Evolutionary conservation across 1,140 invertebrate species (phyloP), one percentile per base, ranked within the genome.

Genomic region (Cheumatopsyche charites): DNA sequence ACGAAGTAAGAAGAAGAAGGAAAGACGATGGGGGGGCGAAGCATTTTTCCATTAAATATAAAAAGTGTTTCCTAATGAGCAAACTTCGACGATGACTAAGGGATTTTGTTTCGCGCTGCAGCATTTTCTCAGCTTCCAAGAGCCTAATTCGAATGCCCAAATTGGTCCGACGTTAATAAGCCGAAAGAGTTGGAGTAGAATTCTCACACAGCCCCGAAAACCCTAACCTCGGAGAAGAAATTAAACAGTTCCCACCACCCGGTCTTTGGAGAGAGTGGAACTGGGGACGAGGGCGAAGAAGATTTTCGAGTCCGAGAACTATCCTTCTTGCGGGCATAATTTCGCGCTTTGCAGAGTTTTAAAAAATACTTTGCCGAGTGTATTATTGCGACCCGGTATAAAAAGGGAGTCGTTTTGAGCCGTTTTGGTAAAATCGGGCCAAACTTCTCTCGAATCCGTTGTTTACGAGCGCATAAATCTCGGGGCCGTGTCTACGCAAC

Each of bases 51-150:
- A 68, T 68, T 68, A 68, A 42, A 68, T 55, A 68, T 68, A 71
- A 71, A 65, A 71, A 71, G 58, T 58, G 45, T 71, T 63, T 62
- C 61, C 58, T 71, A 71, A 71, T 71, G 62, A 71, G 61, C 41
- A 63, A 71, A 71, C 70, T 71, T 71, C 58, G 58, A 19, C 36
- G 70, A 71, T 71, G 70, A 71, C 61, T 71, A 62, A 65, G 70
- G 61, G 62, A 71, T 71, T 71, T 65, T 63, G 70, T 71, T 71
- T 71, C 66, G 55, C 45, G 29, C 23, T 13, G 29, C 62, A 12
- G 42, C 19, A 11, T 62, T 62, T 26, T 9, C 26, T 13, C 26
- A 25, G 26, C 42, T 17, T 63, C 17, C 62, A 26, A 43, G 21
- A 63, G 21, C 29, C 15, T 42, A 41, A 42, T 63, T 41, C 21